Evolutionary conservation across 2,797 vertebrate genomes (phyloP).

Genomic region (Microcaecilia unicolor): DNA sequence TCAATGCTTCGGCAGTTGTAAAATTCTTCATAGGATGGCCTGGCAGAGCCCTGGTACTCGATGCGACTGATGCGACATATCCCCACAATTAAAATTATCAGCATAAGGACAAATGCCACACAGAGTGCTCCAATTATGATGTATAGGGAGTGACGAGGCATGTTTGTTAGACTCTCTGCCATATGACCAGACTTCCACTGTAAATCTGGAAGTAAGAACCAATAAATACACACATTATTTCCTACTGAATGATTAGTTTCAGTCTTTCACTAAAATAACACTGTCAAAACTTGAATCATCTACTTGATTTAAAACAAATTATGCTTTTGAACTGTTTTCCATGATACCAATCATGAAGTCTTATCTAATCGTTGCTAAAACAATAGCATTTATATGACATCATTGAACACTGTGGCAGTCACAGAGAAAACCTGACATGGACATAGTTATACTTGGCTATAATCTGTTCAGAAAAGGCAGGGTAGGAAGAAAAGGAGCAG

Average conservation of each 20-base stretch:
- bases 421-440: no score
- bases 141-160: constrained; percentile 95
- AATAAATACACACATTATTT: background rate
- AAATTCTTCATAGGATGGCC: constrained; percentile 93
- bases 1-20: constrained; percentile 98
- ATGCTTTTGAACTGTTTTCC: no score
- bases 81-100: constrained; percentile 95
- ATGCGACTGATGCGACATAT: constrained; percentile 98
- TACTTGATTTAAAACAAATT: no score
- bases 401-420: no score
- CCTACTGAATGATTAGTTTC: background rate
- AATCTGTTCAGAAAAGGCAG: no score
- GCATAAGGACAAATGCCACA: constrained; percentile 94
- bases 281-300: fast-evolving
- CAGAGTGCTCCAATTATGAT: constrained; percentile 96
- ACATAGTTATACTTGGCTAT: no score
- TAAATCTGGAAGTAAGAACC: constrained; percentile 55
- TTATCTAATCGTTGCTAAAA: no score
- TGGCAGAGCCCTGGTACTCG: constrained; percentile 93
- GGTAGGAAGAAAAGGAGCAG: no score
- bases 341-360: no score
- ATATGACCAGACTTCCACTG: constrained; percentile 89
- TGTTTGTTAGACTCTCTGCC: constrained; percentile 86
- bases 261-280: fast-evolving
- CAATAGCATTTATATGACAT: no score